A percentile compares a stretch with the other conserved stretches of the same genome.
These are phyloP conservation scores for Microchirus variegatus DNA, from an alignment of 2,797 vertebrate genomes.

Conservation along the genomic window DNA sequence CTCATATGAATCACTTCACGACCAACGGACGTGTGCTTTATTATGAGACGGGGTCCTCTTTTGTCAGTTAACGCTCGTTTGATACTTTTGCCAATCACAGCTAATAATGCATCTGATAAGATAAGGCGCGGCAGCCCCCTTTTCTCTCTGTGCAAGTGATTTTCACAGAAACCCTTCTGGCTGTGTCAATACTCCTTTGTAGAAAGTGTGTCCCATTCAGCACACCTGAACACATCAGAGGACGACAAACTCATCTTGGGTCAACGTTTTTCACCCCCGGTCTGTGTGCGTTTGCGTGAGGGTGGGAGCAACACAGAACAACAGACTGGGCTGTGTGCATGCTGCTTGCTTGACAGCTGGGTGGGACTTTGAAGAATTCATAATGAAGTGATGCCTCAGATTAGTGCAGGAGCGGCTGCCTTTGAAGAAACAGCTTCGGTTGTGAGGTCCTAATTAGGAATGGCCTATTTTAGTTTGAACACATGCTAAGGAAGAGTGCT, in stretches of 20 bases:
- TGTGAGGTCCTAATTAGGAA: constrained; percentile 82
- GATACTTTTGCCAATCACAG: constrained; percentile 85
- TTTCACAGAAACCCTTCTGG: constrained; percentile 61
- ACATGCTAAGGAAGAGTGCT: constrained; percentile 60
- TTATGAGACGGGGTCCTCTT: constrained; percentile 67
- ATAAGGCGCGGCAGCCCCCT: constrained; percentile 70
- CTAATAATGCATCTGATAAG: constrained; percentile 85
- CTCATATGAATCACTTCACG: constrained; percentile 75
- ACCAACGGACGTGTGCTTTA: constrained; percentile 70
- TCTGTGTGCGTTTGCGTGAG: constrained; percentile 51
- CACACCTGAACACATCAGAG: constrained; percentile 80
- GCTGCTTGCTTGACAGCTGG: constrained; percentile 76
- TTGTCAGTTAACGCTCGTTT: constrained; percentile 83
- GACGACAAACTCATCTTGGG: constrained; percentile 61
- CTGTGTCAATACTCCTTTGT: constrained; percentile 79
- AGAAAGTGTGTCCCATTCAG: constrained; percentile 71
- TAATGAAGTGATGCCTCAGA: constrained; percentile 83
- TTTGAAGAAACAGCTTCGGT: constrained; percentile 83
- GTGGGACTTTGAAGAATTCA: constrained; percentile 81
- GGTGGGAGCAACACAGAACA: constrained; percentile 61
- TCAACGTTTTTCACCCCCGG: constrained; percentile 47
- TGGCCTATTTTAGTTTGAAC: constrained; percentile 79
- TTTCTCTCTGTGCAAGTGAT: constrained; percentile 60
- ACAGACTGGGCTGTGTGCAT: constrained; percentile 71
- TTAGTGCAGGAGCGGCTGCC: constrained; percentile 74